Evolutionary conservation across 2,113 vertebrate species (phyloP), one percentile per base, ranked within the genome.

Genomic region (Colius striatus): DNA sequence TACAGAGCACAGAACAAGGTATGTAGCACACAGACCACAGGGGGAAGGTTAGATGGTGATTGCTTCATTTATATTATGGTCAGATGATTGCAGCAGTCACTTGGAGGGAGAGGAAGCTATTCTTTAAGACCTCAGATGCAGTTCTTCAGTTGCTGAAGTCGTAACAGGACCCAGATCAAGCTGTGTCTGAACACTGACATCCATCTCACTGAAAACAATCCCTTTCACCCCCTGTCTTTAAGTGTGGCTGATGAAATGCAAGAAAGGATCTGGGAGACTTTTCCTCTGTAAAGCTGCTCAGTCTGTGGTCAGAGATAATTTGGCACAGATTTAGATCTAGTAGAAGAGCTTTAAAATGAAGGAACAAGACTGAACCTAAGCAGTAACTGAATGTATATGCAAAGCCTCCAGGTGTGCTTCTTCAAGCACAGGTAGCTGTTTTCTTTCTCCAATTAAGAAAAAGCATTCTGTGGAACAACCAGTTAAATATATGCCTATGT

Each of bases 401-500:
- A 93, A 62, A 74, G 26, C 29, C 19, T 17, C n/a, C 1, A 2
- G 54, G 79, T 1, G 15, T 84, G 43, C 48, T 95, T 76, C 61
- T 30, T 66, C 72, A 79, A 86, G 67, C 20, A 65, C 41, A 79
- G 22, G 57, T 36, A 86, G n/a, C 62, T 43, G 13, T 54, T 87
- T 92, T 74, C 58, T 51, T 61, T 29, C 41, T 36, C 63, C 50
- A 76, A 0, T 48, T 83, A 62, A 82, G 25, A 75, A 51, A 75
- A 50, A 79, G 11, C 45, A 36, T 3, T 15, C 21, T 84, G 53
- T 55, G 53, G 65, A 86, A 51, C 25, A 89, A 41, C 2, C 3
- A 1, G 15, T 53, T 41, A 26, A 83, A 23, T 5, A 54, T 5
- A 51, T 43, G 19, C 25, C 8, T 61, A 5, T 0, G 0, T 27